phyloP scores from a whole-genome alignment of 2,113 vertebrate species.

The Ahaetulla prasina region DNA sequence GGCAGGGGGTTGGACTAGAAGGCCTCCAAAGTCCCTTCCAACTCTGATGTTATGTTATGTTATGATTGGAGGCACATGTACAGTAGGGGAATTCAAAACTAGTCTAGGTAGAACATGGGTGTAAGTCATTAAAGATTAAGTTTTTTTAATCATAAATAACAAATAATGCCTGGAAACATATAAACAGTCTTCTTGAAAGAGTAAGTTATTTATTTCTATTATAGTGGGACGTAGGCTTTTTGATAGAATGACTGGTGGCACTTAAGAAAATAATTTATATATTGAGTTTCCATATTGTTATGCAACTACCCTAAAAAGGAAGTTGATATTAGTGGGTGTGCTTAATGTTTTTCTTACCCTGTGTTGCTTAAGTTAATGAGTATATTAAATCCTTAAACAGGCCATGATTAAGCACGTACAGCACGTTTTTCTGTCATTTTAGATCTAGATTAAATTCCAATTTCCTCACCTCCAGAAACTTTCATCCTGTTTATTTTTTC shows the following conservation, averaged over 20 bases:
- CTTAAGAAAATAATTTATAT: neutral
- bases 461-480: neutral
- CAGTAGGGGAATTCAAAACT: neutral
- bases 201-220: neutral
- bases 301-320: neutral
- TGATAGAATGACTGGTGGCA: neutral
- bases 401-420: neutral
- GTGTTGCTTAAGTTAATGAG: neutral
- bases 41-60: no score
- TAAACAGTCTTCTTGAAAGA: neutral
- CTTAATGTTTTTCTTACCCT: neutral
- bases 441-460: neutral
- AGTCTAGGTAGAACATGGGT: neutral
- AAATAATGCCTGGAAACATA: neutral
- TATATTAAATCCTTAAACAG: neutral
- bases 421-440: neutral
- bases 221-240: neutral
- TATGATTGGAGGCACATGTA: neutral
- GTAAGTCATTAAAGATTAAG: neutral
- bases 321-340: neutral
- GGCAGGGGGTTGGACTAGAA: no score
- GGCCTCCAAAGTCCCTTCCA: no score
- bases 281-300: neutral
- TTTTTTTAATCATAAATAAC: neutral
- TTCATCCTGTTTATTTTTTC: neutral